These are phyloP conservation scores for Scylla paramamosain DNA, from an alignment of 1,140 invertebrate species.

Conservation along the genomic window DNA sequence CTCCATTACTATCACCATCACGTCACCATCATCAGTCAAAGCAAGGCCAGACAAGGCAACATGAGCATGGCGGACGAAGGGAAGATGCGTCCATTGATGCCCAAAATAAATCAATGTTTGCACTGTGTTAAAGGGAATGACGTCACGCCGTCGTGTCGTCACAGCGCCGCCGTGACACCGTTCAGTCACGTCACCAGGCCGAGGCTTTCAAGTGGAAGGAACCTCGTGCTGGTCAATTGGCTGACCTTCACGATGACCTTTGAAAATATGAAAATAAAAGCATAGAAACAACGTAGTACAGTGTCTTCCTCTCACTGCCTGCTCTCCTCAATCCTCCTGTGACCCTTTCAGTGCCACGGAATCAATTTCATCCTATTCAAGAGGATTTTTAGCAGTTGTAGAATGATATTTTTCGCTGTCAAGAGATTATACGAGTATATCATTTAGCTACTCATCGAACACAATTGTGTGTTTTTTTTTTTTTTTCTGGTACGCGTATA, in stretches of 20 bases:
- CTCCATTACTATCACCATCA: too few species aligned
- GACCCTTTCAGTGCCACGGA: too few species aligned
- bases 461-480: too few species aligned
- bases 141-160: neutral
- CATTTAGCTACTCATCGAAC: too few species aligned
- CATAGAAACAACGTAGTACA: neutral
- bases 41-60: too few species aligned
- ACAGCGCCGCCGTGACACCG: neutral
- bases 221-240: neutral
- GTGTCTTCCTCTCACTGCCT: neutral
- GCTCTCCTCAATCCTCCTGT: neutral
- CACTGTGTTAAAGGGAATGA: neutral
- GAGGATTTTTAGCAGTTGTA: too few species aligned
- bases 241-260: neutral
- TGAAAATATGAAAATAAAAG: neutral
- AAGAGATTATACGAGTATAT: too few species aligned
- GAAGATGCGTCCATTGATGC: neutral
- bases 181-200: neutral
- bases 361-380: too few species aligned
- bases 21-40: too few species aligned
- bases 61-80: neutral
- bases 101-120: conserved; percentile 8
- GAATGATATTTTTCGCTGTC: too few species aligned
- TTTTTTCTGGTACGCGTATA: too few species aligned
- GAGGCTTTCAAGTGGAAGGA: neutral